Base-by-base conservation (phyloP, 2,797 vertebrate species). In the Vultur gryphus region DNA sequence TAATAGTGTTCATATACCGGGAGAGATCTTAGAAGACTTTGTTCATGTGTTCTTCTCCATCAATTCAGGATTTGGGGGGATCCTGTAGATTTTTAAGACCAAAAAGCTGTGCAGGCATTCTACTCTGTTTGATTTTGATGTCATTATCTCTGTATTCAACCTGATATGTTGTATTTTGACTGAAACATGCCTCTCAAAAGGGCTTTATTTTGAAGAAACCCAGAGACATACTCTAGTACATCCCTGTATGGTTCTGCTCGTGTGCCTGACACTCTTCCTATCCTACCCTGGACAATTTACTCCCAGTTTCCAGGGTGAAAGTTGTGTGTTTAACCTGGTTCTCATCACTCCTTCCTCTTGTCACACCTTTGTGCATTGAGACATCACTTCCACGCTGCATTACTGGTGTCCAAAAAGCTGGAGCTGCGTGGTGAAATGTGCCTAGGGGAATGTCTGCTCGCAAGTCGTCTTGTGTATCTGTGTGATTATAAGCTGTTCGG, bases 181-280 rank as follows among this genome's bases (percentile, higher is more conserved):
- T 52, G 58, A 70, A 81, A 61, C 2, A 3, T 7, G 4, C 2
- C 1, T 51, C 57, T 62, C 43, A 33, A 33, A 83, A 57, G 6
- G 7, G 28, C 16, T 89, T 69, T 65, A 12, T n/a, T 78, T 64
- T 70, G 43, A 84, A 62, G 33, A 31, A 26, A 5, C 4, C 7
- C 10, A 11, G 23, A 73, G 14, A 10, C 8, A 6, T 25, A 39
- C 2, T 28, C 14, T 43, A 49, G 19, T 33, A 35, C 15, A 26
- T 62, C 52, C 33, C 16, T 51, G 19, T 16, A 3, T 15, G 24
- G 16, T 59, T 19, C 17, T 83, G 48, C 64, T 57, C 0, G 0
- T 23, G 52, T 51, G 31, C 52, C 48, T 73, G 28, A 19, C 25
- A 15, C 20, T 43, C 13, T 76, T 55, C 15, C 11, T 51, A 28